phyloP scores from a whole-genome alignment of 2,888 invertebrate genomes.

The Bugulina stolonifera region DNA sequence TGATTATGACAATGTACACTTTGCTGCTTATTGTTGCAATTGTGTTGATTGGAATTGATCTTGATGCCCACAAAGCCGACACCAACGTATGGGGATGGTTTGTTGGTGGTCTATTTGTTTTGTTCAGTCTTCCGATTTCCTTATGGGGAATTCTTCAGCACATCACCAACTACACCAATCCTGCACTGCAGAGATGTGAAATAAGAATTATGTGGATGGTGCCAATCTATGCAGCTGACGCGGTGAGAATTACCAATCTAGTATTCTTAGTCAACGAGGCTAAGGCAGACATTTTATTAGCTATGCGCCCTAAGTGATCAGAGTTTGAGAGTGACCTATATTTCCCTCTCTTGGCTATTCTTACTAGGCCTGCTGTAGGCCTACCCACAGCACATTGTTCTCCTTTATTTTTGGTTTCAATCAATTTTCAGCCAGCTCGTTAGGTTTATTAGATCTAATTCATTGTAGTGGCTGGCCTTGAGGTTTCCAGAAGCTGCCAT shows the following conservation, averaged over 20 bases:
- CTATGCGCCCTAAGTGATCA: too few species aligned
- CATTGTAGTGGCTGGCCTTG: slow-evolving; percentile 77
- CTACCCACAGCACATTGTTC: too few species aligned
- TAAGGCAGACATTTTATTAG: too few species aligned
- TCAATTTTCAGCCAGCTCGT: too few species aligned
- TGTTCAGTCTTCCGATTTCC: slow-evolving; percentile 82
- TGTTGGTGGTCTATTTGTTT: slow-evolving; percentile 83
- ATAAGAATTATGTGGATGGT: slow-evolving; percentile 96
- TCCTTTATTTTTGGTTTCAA: too few species aligned
- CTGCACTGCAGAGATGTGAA: slow-evolving; percentile 84
- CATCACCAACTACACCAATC: slow-evolving; percentile 85
- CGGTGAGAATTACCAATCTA: slow-evolving; percentile 73
- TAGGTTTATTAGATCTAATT: too few species aligned
- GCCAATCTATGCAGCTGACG: slow-evolving; percentile 89
- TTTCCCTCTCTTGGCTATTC: too few species aligned
- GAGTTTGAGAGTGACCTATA: too few species aligned
- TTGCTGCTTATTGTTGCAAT: slow-evolving; percentile 75
- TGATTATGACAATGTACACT: slow-evolving; percentile 72
- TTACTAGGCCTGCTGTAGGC: too few species aligned
- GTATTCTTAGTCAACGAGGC: too few species aligned
- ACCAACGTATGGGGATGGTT: slow-evolving; percentile 71
- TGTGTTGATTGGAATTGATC: slow-evolving; percentile 74
- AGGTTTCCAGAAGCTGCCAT: slow-evolving; percentile 80
- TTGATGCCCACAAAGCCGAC: slow-evolving; percentile 61
- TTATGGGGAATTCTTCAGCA: slow-evolving; percentile 93